Evolutionary conservation across 2,113 vertebrate species (phyloP), one percentile per base, ranked within the genome.

Genomic region (Chaetorhynchus papuensis): DNA sequence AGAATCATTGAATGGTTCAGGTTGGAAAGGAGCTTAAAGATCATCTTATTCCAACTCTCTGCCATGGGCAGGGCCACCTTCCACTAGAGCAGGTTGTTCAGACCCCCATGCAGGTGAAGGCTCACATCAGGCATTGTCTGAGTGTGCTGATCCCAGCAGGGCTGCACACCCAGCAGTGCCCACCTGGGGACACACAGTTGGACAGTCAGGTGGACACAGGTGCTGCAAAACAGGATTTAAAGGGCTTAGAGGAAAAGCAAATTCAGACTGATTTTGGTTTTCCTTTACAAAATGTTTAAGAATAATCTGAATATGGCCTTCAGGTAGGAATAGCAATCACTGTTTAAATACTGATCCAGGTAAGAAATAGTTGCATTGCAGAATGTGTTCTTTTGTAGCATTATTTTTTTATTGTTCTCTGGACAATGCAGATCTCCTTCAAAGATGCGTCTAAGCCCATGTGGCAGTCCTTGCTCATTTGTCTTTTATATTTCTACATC

Each of bases 231-330:
- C 61, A 45, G 44, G 11, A 79, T 90, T 90, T 72, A 60, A 65
- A 84, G 87, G 56, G 18, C 45, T 96, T 70, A 27, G 49, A 71
- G 53, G 60, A 75, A 93, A 94, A 94, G 23, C 79, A 42, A 65
- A 82, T 45, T 60, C 72, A 30, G 33, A 31, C 44, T 90, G 47
- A 69, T 97, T 94, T 96, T 86, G 41, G 16, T 93, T 91, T 85
- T 80, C 39, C 86, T 79, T 23, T 45, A 33, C 50, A 69, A 78
- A 89, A 96, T 95, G 41, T 94, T 83, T 95, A 93, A 72, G 37
- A 79, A 74, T 93, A 94, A 96, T 80, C 45, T 90, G 75, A 94
- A 88, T 95, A 63, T 79, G 83, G 89, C 74, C 60, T 96, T 96
- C 90, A 86, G 74, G 41, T 92, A 95, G 93, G 71, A 95, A 91